These are phyloP conservation scores for Phoxinus phoxinus DNA, from an alignment of 2,113 vertebrate genomes.

Conservation along the genomic window DNA sequence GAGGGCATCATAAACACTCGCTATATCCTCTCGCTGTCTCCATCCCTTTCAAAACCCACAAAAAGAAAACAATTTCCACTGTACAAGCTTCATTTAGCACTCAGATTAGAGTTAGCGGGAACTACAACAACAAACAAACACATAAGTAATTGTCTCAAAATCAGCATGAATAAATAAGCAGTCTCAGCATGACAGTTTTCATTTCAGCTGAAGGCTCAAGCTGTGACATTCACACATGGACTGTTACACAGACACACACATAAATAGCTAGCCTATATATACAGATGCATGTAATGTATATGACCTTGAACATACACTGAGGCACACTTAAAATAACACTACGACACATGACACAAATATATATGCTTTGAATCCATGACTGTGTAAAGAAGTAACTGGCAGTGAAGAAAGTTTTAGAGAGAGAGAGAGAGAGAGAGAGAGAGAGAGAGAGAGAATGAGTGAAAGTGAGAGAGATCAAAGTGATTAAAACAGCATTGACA, in stretches of 20 bases:
- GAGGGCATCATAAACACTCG: slow-evolving; percentile 62
- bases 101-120: not conserved
- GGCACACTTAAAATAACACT: not conserved
- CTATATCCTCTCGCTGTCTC: slow-evolving; percentile 1
- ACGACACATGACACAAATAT: not conserved
- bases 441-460: slow-evolving; percentile 19
- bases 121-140: not conserved
- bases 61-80: slow-evolving; percentile 2
- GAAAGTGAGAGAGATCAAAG: slow-evolving; percentile 36
- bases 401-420: not conserved
- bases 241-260: slow-evolving; percentile 23
- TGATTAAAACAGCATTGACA: slow-evolving; percentile 48
- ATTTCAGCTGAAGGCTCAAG: not conserved
- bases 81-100: slow-evolving; percentile 7
- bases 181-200: not conserved
- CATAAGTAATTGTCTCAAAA: not conserved
- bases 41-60: slow-evolving; percentile 44
- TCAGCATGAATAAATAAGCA: not conserved
- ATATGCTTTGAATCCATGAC: not conserved
- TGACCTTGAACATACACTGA: slow-evolving; percentile 13
- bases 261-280: not conserved
- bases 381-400: not conserved
- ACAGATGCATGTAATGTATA: not conserved
- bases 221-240: not conserved
- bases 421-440: slow-evolving; percentile 40